Base-by-base conservation (phyloP, 2,888 invertebrate genomes). In the Hipparchia sbordonii region DNA sequence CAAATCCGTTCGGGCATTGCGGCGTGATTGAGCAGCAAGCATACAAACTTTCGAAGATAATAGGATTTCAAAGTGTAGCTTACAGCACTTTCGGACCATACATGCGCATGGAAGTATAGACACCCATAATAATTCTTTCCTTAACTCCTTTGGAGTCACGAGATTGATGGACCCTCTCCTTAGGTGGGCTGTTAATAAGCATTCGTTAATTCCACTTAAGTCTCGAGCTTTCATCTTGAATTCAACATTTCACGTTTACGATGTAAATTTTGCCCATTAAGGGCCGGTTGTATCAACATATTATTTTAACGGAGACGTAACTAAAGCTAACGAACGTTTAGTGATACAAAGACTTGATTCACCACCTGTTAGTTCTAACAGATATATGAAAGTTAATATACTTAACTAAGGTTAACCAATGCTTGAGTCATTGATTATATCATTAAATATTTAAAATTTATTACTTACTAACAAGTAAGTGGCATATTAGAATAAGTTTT, bases 91-190 rank as follows among this genome's bases (percentile, higher is more conserved):
- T 39, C 23, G 51, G 61, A 61, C 6, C 33, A 45, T 61, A 48
- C 48, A 51, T n/a, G 10, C 39, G 39, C 52, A 48, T 48, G 39
- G 39, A 39, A 48, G 85, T 85, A 89, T 90, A 89, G 89, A 89
- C 86, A 86, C 83, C 86, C 85, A 91, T 93, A 91, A 91, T 93
- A 91, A 92, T 87, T 93, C 91, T 91, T 90, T 87, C 87, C 88
- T 88, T 84, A 84, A 87, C 83, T 89, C 87, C 87, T 89, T 90
- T 89, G 90, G 90, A 88, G 83, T 85, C 80, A 83, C 72, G 85
- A 91, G 93, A 93, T 93, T 93, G 91, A 93, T 92, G 92, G 81
- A 82, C 70, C 78, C 76, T 85, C 93, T 90, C 92, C 92, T 89
- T 87, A 90, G 92, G 92, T 93, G 93, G 92, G 86, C 90, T 77